phyloP scores from a whole-genome alignment of 2,113 vertebrate species.

The Vidua macroura region DNA sequence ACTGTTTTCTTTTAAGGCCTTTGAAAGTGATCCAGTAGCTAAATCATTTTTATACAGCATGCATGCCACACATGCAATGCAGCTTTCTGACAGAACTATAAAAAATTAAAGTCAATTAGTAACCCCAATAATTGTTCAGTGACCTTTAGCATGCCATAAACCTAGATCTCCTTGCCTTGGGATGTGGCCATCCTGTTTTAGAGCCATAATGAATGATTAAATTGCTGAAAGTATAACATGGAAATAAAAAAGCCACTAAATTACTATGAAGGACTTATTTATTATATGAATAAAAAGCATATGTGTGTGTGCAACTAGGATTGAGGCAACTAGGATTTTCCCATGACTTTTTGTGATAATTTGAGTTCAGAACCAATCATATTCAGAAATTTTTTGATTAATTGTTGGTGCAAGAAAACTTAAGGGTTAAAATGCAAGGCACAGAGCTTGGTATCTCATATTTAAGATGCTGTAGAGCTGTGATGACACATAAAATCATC shows the following conservation, averaged over 20 bases:
- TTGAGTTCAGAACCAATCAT: neutral
- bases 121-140: constrained; percentile 45
- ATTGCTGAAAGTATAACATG: neutral
- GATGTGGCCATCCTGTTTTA: neutral
- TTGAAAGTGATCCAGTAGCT: constrained; percentile 44
- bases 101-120: constrained; percentile 69
- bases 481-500: neutral
- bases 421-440: neutral
- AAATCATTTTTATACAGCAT: constrained; percentile 50
- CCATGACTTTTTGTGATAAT: neutral
- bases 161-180: neutral
- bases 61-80: neutral
- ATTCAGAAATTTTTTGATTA: neutral
- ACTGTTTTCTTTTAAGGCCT: constrained; percentile 36
- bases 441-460: neutral
- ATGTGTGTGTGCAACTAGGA: neutral
- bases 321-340: neutral
- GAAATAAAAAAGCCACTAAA: neutral
- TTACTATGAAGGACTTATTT: neutral
- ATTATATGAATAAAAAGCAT: neutral
- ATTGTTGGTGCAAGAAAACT: neutral
- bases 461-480: neutral
- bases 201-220: neutral
- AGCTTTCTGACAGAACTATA: constrained; percentile 44
- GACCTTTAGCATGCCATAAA: constrained; percentile 46